Percentiles rank a stretch among this genome's conserved stretches.
Evolutionary conservation across 2,888 invertebrate species (phyloP).

Genomic region (Tetragonisca angustula): DNA sequence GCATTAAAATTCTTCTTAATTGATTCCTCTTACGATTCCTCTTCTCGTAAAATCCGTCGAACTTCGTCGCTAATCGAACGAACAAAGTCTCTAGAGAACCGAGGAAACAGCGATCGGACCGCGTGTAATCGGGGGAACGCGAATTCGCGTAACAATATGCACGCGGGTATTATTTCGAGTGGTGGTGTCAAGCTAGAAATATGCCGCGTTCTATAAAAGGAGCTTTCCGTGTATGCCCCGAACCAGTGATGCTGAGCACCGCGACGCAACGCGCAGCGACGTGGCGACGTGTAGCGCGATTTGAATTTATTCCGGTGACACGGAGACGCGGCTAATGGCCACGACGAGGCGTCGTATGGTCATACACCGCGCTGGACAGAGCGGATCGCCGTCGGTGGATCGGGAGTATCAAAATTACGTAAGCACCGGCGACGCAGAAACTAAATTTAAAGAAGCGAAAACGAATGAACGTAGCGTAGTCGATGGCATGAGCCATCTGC

Average conservation of each 20-base stretch:
- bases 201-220: conserved; percentile 29
- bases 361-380: conserved; percentile 3
- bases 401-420: conserved; percentile 52
- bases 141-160: neutral
- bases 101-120: neutral
- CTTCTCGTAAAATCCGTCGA: too few species aligned
- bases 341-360: neutral
- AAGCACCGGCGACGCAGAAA: conserved; percentile 45
- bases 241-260: neutral
- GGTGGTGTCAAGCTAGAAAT: conserved; percentile 38
- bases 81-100: too few species aligned
- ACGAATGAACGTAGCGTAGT: conserved; percentile 44
- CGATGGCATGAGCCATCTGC: conserved; percentile 46
- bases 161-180: conserved; percentile 30
- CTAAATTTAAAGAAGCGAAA: conserved; percentile 59
- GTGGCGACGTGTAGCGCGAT: neutral
- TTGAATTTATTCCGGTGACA: conserved; percentile 34
- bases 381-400: neutral
- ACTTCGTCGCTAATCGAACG: too few species aligned
- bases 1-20: too few species aligned
- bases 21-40: too few species aligned
- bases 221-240: conserved; percentile 8
- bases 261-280: too few species aligned
- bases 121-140: neutral
- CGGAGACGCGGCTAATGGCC: conserved; percentile 9